Percentiles rank a stretch among this genome's conserved stretches.
Evolutionary conservation across 2,888 invertebrate genomes (phyloP).

Genomic region (Melinopterus prodromus): DNA sequence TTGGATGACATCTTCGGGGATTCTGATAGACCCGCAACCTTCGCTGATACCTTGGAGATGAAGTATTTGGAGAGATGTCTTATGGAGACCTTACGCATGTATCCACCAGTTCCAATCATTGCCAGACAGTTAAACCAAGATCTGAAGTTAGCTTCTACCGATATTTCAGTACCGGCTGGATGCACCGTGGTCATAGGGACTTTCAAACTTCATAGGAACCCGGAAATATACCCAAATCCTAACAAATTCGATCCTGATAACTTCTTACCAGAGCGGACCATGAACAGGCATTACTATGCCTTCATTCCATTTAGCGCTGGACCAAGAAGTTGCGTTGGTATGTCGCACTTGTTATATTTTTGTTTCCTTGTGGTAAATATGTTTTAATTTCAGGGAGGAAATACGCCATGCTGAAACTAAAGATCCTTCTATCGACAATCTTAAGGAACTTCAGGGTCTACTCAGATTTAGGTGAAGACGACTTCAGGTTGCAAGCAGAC

Average conservation of each 20-base stretch:
- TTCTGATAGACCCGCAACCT: constrained; percentile 78
- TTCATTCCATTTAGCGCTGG: constrained; percentile 85
- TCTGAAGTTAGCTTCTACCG: constrained; percentile 71
- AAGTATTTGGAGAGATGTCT: constrained; percentile 83
- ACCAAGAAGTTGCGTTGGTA: constrained; percentile 80
- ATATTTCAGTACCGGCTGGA: constrained; percentile 74
- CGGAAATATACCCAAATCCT: constrained; percentile 74
- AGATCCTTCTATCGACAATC: constrained; percentile 76
- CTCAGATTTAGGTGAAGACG: constrained; percentile 70
- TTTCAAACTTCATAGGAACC: constrained; percentile 72
- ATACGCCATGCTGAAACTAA: constrained; percentile 81
- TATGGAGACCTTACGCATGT: constrained; percentile 79
- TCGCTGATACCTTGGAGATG: constrained; percentile 81
- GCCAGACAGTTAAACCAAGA: constrained; percentile 76
- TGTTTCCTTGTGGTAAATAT: not conserved
- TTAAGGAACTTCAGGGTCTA: constrained; percentile 72
- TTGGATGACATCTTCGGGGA: constrained; percentile 80
- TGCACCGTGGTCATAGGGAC: constrained; percentile 74
- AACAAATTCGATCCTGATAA: constrained; percentile 80
- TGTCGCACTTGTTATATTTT: constrained; percentile 47
- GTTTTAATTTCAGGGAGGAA: constrained; percentile 67
- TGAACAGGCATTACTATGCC: constrained; percentile 80
- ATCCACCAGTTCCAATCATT: constrained; percentile 82
- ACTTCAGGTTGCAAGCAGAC: constrained; percentile 75
- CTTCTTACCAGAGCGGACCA: constrained; percentile 78